Base-by-base conservation (phyloP, 2,113 vertebrate species). In the Albula goreensis region DNA sequence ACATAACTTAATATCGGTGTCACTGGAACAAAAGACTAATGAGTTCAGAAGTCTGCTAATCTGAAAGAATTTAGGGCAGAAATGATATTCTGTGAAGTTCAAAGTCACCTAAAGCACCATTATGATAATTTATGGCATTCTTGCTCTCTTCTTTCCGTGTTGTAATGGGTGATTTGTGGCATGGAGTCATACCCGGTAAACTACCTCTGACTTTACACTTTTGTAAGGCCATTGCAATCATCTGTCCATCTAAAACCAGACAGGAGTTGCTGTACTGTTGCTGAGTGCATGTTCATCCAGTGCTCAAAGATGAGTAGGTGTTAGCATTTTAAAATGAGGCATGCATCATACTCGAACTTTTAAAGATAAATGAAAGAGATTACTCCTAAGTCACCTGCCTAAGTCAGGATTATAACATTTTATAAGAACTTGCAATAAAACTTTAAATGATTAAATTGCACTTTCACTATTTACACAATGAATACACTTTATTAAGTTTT, bases 31-130 rank as follows among this genome's bases (percentile, higher is more conserved):
- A 50, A 81, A 74, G 57, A 66, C 60, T 79, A 81, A 79, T 81
- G 53, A 81, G 48, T 49, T 25, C 41, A 1, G 48, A 63, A 86
- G 56, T 80, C 85, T 50, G 56, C 80, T 52, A 66, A 79, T 70
- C 78, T 13, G 60, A 9, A 80, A 70, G 78, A 81, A 81, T 86
- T 86, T 81, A 66, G 79, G 85, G 48, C 10, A 50, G 80, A 74
- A 74, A 51, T 81, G 78, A 70, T 81, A 81, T 81, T 86, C 60
- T 50, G 80, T 51, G 60, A 81, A 63, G 79, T 86, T 86, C 85
- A 86, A 86, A 86, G 78, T 70, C 78, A 86, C 80, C 80, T 70
- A 60, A 86, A 86, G 50, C 80, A 52, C 80, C 22, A 51, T 86
- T 66, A 70, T 86, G 49, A 49, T 81, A 51, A 82, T 86, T 81